These are phyloP conservation scores for Gari tellinella DNA, from an alignment of 2,888 invertebrate genomes.

Conservation along the genomic window DNA sequence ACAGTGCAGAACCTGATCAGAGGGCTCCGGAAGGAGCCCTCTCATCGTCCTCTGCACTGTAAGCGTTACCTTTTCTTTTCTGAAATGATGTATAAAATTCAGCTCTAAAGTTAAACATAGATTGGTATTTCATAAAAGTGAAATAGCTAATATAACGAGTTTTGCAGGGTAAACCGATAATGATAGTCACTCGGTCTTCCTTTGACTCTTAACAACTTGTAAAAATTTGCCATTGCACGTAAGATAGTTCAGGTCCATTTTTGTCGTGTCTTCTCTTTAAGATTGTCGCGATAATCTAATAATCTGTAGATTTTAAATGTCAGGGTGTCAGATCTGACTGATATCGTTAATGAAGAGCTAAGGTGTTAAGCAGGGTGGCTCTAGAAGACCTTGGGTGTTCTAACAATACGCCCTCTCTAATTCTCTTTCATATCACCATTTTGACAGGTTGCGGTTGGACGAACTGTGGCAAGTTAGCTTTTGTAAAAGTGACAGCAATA, in stretches of 20 bases:
- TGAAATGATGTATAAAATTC: too few relatives aligned
- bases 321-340: constrained; percentile 55
- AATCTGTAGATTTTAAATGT: constrained; percentile 50
- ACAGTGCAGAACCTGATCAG: too few relatives aligned
- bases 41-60: too few relatives aligned
- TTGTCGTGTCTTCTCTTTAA: constrained; percentile 40
- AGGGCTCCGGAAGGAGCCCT: too few relatives aligned
- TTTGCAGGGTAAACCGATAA: too few relatives aligned
- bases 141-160: too few relatives aligned
- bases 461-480: background rate
- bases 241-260: constrained; percentile 47
- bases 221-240: constrained; percentile 38
- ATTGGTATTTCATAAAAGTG: too few relatives aligned
- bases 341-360: constrained; percentile 45
- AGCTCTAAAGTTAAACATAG: too few relatives aligned
- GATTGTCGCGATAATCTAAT: constrained; percentile 34
- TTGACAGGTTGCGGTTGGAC: constrained; percentile 23
- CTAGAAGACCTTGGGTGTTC: constrained; percentile 31
- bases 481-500: constrained; percentile 2
- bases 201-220: background rate
- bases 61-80: too few relatives aligned
- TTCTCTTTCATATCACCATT: constrained; percentile 8
- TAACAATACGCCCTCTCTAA: too few relatives aligned
- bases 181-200: constrained; percentile 3
- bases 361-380: constrained; percentile 53